Evolutionary conservation across 2,888 invertebrate genomes (phyloP).

Genomic region (Liodrosophila aerea): DNA sequence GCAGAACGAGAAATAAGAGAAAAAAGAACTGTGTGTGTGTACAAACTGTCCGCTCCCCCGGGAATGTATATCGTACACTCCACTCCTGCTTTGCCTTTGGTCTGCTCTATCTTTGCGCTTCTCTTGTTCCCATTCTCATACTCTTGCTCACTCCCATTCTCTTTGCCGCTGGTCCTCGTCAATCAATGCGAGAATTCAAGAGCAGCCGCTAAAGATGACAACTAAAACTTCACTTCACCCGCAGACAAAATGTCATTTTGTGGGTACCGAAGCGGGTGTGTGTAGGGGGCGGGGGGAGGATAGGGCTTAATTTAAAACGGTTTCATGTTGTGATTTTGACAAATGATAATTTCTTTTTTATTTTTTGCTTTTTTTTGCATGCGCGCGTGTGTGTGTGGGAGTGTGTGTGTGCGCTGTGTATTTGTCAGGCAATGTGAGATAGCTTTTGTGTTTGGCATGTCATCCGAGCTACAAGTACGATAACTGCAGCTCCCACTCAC

Average conservation of each 20-base stretch:
- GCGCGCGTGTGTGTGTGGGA: constrained; percentile 24
- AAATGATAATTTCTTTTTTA: constrained; percentile 67
- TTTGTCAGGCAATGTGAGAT: constrained; percentile 44
- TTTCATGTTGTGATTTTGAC: constrained; percentile 76
- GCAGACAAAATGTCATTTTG: constrained; percentile 64
- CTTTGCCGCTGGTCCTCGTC: constrained; percentile 48
- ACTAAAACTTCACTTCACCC: constrained; percentile 70
- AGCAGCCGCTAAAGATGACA: constrained; percentile 66
- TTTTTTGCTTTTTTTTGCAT: constrained; percentile 20
- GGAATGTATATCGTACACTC: constrained; percentile 13
- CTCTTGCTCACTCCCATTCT: neutral
- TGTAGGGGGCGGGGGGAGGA: neutral
- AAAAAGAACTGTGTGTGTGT: constrained; percentile 1
- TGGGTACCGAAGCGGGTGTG: constrained; percentile 6
- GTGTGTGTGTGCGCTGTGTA: constrained; percentile 38
- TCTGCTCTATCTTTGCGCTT: constrained; percentile 1
- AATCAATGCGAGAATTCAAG: constrained; percentile 68
- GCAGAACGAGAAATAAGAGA: too few relatives aligned
- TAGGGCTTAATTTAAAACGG: constrained; percentile 69
- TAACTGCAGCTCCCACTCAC: constrained; percentile 19
- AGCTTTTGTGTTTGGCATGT: constrained; percentile 71
- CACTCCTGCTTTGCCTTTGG: neutral
- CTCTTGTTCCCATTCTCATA: neutral
- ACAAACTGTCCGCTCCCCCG: constrained; percentile 31
- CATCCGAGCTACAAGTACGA: constrained; percentile 50